Evolutionary conservation across 2,113 vertebrate species (phyloP).

Genomic region (Heliornis fulica): DNA sequence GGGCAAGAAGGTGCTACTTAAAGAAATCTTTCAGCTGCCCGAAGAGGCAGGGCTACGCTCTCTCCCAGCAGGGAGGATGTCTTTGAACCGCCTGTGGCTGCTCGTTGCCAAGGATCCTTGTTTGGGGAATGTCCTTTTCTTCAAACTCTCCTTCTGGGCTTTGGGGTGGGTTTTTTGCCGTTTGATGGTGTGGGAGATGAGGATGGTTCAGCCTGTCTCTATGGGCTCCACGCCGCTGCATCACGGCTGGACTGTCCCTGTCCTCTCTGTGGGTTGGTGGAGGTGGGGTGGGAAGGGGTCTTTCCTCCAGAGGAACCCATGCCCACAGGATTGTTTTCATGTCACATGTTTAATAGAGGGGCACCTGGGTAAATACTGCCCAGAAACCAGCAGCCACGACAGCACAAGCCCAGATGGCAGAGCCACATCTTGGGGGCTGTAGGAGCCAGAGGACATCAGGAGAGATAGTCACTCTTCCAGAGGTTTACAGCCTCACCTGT

Average conservation of each 20-base stretch:
- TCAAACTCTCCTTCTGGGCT: not conserved
- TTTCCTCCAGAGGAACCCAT: not conserved
- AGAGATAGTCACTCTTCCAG: not conserved
- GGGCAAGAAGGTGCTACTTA: conserved; percentile 49
- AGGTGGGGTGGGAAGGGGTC: not conserved
- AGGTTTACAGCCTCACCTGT: not conserved
- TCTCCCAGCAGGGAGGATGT: not conserved
- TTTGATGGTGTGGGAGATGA: not conserved
- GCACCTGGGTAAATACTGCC: not conserved
- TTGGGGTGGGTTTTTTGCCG: accelerated
- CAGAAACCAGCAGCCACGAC: not conserved
- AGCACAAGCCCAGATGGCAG: not conserved
- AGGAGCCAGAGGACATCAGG: not conserved
- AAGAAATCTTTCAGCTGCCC: not conserved
- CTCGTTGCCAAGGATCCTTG: not conserved
- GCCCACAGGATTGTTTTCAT: not conserved
- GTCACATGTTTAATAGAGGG: not conserved
- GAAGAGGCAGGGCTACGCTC: not conserved
- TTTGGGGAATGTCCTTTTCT: not conserved
- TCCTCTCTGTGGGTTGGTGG: not conserved
- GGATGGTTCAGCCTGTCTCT: accelerated
- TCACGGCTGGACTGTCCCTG: accelerated
- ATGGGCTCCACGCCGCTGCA: not conserved
- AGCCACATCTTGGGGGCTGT: not conserved
- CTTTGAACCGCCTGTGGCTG: accelerated